Base-by-base conservation (phyloP, 2,888 invertebrate genomes). In the Plagodis pulveraria region DNA sequence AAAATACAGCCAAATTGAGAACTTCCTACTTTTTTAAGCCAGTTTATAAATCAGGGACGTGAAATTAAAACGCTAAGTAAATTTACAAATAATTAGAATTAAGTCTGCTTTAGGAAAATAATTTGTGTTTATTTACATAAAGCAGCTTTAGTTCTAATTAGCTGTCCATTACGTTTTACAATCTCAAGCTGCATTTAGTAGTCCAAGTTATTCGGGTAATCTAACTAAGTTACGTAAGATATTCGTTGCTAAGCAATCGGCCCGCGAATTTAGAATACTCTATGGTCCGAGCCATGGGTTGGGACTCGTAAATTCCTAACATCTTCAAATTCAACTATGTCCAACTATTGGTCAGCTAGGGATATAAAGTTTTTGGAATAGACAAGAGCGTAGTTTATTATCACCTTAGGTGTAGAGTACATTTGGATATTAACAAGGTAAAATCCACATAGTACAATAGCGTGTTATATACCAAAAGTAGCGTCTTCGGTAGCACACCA, bases 301-400 rank as follows among this genome's bases (percentile, higher is more conserved):
- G 78, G 77, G 79, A 89, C 89, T 91, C 89, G 88, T 89, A 87
- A 90, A 91, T 91, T 90, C 86, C 85, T 65, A 80, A 83, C 89
- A 81, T 90, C 91, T 91, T 89, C 89, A 89, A 88, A 90, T 89
- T 89, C 89, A 91, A 91, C 91, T 91, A 90, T 91, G 89, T 87
- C 84, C 79, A 90, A 91, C 89, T 91, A 89, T 89, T 87, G 89
- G 83, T 80, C 80, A 74, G 77, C 70, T 71, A 56, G 8, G 52
- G 86, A 85, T 74, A 8, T 80, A 71, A 0, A 63, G 55, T 42
- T 8, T 40, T 78, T 86, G 63, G 89, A 89, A 71, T 58, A 10
- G 73, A 32, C 62, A 50, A 10, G 8, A 11, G 40, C 10, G 44
- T 41, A 38, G 40, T 7, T 36, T 36, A 36, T 22, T n/a, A n/a